A percentile compares a stretch with the other conserved stretches of the same genome.
phyloP scores from a whole-genome alignment of 2,888 invertebrate genomes.

The Diaphora mendica region DNA sequence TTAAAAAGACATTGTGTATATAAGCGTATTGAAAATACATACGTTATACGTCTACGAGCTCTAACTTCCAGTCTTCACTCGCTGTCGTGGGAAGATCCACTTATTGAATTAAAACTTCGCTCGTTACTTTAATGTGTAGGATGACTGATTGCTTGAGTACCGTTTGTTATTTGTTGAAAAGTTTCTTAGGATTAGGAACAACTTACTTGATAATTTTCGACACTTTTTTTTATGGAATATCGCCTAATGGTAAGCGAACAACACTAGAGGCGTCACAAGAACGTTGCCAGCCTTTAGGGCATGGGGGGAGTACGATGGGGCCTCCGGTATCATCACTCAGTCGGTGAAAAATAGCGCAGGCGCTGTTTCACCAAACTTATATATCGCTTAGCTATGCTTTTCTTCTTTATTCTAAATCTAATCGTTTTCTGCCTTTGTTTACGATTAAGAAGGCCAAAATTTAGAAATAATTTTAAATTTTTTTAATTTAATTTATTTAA shows the following conservation, averaged over 20 bases:
- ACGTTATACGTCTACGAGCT: neutral
- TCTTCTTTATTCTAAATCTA: neutral
- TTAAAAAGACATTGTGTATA: neutral
- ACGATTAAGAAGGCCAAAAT: neutral
- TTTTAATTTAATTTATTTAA: no score
- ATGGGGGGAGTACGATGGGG: no score
- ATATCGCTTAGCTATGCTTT: neutral
- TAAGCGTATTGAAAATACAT: constrained; percentile 2
- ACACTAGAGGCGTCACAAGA: no score
- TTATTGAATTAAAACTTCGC: constrained; percentile 56
- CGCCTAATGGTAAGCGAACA: no score
- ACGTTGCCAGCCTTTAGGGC: no score
- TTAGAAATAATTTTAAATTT: no score
- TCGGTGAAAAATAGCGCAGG: no score
- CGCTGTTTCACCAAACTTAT: no score
- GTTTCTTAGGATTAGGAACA: constrained; percentile 6
- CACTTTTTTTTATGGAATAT: no score
- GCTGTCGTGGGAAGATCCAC: constrained; percentile 31
- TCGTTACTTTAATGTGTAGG: constrained; percentile 44
- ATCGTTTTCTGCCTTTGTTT: neutral
- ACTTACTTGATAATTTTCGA: neutral
- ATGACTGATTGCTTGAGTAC: constrained; percentile 46
- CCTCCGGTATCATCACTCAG: no score
- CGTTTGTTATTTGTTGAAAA: constrained; percentile 31
- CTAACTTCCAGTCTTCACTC: constrained; percentile 19